Percentiles rank a stretch among this genome's conserved stretches.
Conservation (phyloP, 2,113 vertebrate genomes). For the Anser cygnoides region DNA sequence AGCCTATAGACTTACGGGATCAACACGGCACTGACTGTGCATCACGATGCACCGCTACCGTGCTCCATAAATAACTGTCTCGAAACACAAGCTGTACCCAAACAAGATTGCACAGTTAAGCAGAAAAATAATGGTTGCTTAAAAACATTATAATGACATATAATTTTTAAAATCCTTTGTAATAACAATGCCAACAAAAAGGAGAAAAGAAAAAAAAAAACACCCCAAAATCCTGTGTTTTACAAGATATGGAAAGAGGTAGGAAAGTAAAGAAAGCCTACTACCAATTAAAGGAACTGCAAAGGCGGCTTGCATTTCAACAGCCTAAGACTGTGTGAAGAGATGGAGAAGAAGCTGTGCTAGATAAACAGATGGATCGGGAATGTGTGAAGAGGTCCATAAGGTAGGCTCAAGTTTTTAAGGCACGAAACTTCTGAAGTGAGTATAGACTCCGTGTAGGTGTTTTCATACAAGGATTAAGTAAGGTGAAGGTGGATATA, state of each 20-base stretch:
- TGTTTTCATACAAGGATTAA: conserved; percentile 26
- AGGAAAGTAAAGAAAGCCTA: conserved; percentile 38
- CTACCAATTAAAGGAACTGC: conserved; percentile 58
- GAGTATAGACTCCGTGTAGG: neutral
- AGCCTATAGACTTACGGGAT: neutral
- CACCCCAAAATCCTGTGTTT: neutral
- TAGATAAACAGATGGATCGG: conserved; percentile 67
- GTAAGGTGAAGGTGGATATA: neutral
- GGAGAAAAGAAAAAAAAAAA: neutral
- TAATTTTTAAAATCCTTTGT: neutral
- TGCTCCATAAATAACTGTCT: conserved; percentile 24
- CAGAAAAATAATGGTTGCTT: conserved; percentile 12
- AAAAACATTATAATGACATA: conserved; percentile 17
- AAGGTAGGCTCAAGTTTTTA: conserved; percentile 57
- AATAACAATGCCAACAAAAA: neutral
- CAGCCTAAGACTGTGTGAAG: conserved; percentile 51
- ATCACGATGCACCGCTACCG: conserved; percentile 3
- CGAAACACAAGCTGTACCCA: conserved; percentile 50
- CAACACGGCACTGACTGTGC: conserved; percentile 10
- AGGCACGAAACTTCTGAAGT: conserved; percentile 55
- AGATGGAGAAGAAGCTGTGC: conserved; percentile 52
- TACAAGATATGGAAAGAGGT: neutral
- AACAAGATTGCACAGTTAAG: conserved; percentile 52
- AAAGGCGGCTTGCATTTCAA: conserved; percentile 66
- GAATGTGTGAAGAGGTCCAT: conserved; percentile 59